These are phyloP conservation scores for Cyclopterus lumpus DNA, from an alignment of 2,797 vertebrate species.

Conservation along the genomic window DNA sequence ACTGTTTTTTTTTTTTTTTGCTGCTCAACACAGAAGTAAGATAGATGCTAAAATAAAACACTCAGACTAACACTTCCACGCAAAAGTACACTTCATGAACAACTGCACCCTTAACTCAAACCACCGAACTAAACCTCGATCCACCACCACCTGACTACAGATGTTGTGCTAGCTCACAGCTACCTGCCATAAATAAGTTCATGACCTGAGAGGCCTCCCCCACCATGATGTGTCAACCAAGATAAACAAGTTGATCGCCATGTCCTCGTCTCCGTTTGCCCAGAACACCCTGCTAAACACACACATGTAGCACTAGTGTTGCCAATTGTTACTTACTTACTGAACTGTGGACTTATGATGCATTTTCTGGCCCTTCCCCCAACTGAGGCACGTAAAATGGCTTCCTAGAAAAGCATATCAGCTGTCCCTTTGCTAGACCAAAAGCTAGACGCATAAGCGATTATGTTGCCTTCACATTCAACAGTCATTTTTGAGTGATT, in stretches of 20 bases:
- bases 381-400: constrained; percentile 78
- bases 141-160: constrained; percentile 14
- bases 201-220: constrained; percentile 50
- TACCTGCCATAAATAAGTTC: constrained; percentile 66
- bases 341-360: constrained; percentile 53
- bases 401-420: constrained; percentile 74
- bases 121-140: background rate
- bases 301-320: constrained; percentile 15
- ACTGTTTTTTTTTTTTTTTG: background rate
- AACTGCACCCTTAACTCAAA: background rate
- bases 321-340: constrained; percentile 24
- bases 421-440: constrained; percentile 61
- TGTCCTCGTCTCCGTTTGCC: background rate
- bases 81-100: background rate
- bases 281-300: background rate
- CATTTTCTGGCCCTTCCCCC: constrained; percentile 70
- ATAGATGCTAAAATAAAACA: constrained; percentile 2
- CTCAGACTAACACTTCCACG: background rate
- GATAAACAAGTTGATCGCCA: constrained; percentile 39
- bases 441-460: constrained; percentile 20
- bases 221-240: constrained; percentile 39
- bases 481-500: background rate
- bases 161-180: constrained; percentile 43
- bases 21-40: background rate
- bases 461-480: constrained; percentile 2